phyloP scores from a whole-genome alignment of 2,888 invertebrate genomes.

The Hemithea aestivaria region DNA sequence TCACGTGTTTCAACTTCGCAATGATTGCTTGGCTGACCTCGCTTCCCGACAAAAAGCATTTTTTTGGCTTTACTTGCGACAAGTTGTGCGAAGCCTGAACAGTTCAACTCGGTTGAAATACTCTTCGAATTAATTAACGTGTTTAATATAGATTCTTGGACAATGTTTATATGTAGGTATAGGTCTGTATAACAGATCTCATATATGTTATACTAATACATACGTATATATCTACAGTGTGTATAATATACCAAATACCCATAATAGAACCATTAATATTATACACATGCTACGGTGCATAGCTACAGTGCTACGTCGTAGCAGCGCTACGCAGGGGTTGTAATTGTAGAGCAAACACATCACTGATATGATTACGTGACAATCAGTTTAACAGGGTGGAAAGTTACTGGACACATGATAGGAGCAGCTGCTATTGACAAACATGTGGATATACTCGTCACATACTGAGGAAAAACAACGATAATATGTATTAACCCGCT shows the following conservation, averaged over 20 bases:
- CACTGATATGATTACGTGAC: slow-evolving; percentile 43
- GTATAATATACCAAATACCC: too few species aligned
- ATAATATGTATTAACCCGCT: too few species aligned
- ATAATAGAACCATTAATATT: too few species aligned
- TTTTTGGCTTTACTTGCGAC: slow-evolving; percentile 39
- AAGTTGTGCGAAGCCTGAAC: slow-evolving; percentile 35
- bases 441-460: slow-evolving; percentile 18
- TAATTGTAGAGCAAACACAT: slow-evolving; percentile 12
- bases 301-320: slow-evolving; percentile 19
- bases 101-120: slow-evolving; percentile 6
- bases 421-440: slow-evolving; percentile 36
- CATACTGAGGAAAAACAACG: not conserved
- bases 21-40: slow-evolving; percentile 41
- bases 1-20: slow-evolving; percentile 58
- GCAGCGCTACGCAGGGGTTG: slow-evolving; percentile 7
- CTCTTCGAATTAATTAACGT: not conserved
- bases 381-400: slow-evolving; percentile 46
- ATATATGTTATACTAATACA: too few species aligned
- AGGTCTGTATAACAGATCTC: too few species aligned
- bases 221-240: too few species aligned
- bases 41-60: slow-evolving; percentile 33
- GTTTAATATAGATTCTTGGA: too few species aligned
- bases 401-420: slow-evolving; percentile 37
- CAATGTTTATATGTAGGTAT: not conserved
- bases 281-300: too few species aligned